Conservation (phyloP, 2,797 vertebrate species). For the Ambastaia sidthimunki region DNA sequence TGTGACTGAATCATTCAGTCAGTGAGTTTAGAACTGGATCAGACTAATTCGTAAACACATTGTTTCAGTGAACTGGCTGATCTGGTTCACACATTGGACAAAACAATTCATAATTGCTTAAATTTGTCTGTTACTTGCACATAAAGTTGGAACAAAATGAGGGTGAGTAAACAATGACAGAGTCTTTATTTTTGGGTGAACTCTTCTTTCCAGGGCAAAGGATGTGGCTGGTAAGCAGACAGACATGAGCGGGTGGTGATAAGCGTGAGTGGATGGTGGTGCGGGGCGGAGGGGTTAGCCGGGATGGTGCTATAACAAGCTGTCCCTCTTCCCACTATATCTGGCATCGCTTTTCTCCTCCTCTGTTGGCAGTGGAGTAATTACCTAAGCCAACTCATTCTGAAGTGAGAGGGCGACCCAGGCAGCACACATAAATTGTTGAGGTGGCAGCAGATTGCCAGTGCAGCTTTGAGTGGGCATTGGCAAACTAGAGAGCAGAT, state of each 20-base stretch:
- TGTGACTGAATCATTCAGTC: neutral
- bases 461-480: conserved; percentile 38
- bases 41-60: neutral
- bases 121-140: neutral
- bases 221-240: neutral
- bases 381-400: conserved; percentile 45
- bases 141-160: neutral
- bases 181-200: neutral
- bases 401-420: conserved; percentile 45
- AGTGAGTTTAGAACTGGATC: neutral
- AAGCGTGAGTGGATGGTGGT: neutral
- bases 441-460: conserved; percentile 44
- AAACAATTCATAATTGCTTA: neutral
- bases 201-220: conserved; percentile 2
- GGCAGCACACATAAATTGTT: conserved; percentile 49
- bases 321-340: conserved; percentile 36
- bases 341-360: conserved; percentile 31
- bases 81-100: neutral
- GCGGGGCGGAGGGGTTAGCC: neutral
- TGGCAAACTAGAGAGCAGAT: conserved; percentile 42
- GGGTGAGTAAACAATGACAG: neutral
- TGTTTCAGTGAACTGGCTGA: neutral
- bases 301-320: conserved; percentile 27
- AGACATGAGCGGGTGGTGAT: conserved; percentile 8
- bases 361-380: conserved; percentile 43